Percentiles rank a stretch among this genome's conserved stretches.
Conservation (phyloP, 2,113 vertebrate species). For the Nycticorax nycticorax region DNA sequence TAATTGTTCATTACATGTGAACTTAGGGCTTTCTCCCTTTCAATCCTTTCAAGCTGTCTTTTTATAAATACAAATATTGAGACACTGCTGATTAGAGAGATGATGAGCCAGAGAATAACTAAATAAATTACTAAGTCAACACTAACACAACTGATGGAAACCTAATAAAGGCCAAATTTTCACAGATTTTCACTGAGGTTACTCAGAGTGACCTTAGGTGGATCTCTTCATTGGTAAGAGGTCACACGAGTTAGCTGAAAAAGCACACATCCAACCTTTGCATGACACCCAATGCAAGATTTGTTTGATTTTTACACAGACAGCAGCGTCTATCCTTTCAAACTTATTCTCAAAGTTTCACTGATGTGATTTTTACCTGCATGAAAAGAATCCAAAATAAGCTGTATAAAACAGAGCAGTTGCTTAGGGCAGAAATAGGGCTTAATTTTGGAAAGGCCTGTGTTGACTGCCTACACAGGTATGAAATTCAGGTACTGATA, state of each 20-base stretch:
- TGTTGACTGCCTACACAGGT: background rate
- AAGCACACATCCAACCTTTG: accelerated
- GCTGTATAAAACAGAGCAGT: background rate
- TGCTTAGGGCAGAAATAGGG: background rate
- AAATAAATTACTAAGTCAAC: conserved; percentile 68
- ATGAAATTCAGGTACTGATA: background rate
- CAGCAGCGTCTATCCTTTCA: background rate
- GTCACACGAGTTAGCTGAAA: background rate
- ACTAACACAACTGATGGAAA: conserved; percentile 53
- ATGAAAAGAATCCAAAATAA: background rate
- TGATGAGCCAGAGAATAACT: conserved; percentile 60
- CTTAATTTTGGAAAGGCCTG: background rate
- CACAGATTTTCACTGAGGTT: background rate
- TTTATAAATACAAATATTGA: conserved; percentile 81
- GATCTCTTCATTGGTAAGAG: background rate
- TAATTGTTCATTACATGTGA: conserved; percentile 69
- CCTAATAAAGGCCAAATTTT: conserved; percentile 13
- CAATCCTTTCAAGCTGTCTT: conserved; percentile 68
- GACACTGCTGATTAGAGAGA: conserved; percentile 72
- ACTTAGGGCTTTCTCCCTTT: conserved; percentile 61
- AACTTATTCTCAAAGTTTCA: background rate
- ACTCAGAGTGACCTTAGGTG: background rate
- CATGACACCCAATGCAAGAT: background rate
- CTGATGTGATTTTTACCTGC: background rate
- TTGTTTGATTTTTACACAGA: background rate